Conservation (phyloP, 2,113 vertebrate species). For the Crocuta crocuta region DNA sequence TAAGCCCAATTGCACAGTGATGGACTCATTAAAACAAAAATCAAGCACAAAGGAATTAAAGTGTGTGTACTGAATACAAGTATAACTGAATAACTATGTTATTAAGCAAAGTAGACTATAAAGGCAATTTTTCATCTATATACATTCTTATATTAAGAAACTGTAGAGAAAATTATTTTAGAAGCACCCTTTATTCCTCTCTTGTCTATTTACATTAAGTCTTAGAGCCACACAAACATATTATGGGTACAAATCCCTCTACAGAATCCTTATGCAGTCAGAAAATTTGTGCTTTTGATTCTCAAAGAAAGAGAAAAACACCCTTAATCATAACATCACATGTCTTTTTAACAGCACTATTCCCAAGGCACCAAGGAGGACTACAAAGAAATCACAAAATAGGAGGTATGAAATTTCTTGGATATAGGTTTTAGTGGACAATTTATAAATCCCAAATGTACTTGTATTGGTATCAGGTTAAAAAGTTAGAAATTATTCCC, state of each 20-base stretch:
- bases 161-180: background rate
- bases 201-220: background rate
- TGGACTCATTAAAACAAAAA: slow-evolving; percentile 21
- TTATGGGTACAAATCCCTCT: background rate
- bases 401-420: background rate
- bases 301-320: background rate
- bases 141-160: background rate
- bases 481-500: background rate
- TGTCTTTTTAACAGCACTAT: background rate
- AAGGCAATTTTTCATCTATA: background rate
- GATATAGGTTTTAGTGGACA: background rate
- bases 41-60: background rate
- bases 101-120: background rate
- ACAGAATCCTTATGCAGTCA: background rate
- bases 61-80: background rate
- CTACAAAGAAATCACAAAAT: background rate
- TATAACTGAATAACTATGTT: background rate
- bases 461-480: background rate
- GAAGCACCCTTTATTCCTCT: background rate
- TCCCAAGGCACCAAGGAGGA: background rate
- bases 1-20: background rate
- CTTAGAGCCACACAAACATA: background rate
- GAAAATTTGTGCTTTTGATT: background rate
- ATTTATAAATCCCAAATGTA: background rate
- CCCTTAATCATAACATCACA: background rate